phyloP scores from a whole-genome alignment of 2,888 invertebrate species.

The Ichneumoninae sp. region DNA sequence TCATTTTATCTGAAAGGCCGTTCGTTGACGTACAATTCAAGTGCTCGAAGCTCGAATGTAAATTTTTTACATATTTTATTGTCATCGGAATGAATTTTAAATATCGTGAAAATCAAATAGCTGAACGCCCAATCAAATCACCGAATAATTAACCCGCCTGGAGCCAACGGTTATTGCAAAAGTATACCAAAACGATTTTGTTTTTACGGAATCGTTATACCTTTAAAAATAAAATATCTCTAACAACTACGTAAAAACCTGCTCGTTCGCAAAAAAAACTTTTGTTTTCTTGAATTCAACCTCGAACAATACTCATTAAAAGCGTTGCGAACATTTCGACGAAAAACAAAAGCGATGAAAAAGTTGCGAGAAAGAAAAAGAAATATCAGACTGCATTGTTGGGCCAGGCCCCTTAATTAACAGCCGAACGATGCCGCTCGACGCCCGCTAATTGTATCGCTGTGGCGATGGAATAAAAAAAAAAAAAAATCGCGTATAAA shows the following conservation, averaged over 20 bases:
- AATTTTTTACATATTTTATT: neutral
- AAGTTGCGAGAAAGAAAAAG: neutral
- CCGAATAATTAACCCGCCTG: neutral
- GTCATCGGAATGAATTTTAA: neutral
- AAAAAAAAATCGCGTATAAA: conserved; percentile 37
- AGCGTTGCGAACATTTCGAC: neutral
- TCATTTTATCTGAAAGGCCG: neutral
- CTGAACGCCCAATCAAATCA: neutral
- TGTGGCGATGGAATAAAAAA: conserved; percentile 56
- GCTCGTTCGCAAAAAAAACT: neutral
- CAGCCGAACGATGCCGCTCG: conserved; percentile 65
- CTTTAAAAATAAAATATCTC: neutral
- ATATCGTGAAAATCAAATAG: neutral
- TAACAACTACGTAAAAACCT: neutral
- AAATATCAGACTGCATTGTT: conserved; percentile 32
- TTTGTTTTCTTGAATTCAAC: conserved; percentile 26
- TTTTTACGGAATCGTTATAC: neutral
- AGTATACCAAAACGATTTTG: neutral
- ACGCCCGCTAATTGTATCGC: conserved; percentile 71
- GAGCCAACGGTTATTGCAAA: too few species aligned
- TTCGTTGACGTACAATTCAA: neutral
- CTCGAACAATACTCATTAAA: conserved; percentile 17
- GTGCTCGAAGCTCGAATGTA: neutral
- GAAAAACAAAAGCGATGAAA: neutral
- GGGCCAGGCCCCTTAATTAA: conserved; percentile 69